Evolutionary conservation across 2,888 invertebrate species (phyloP).

Genomic region (Monochamus alternatus): DNA sequence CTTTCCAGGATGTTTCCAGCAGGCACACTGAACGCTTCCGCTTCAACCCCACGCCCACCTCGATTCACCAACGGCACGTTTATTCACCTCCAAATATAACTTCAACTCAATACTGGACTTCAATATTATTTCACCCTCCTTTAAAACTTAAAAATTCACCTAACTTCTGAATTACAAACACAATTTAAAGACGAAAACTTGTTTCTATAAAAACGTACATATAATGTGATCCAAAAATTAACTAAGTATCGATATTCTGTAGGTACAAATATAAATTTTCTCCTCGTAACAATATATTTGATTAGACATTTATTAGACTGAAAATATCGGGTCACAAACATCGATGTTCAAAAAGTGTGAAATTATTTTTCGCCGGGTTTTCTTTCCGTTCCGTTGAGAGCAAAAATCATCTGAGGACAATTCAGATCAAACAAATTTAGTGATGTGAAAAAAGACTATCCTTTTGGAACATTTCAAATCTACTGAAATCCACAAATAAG

Average conservation of each 20-base stretch:
- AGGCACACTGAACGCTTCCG: constrained; percentile 6
- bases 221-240: no score
- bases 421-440: neutral
- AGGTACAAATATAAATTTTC: no score
- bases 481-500: neutral
- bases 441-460: neutral
- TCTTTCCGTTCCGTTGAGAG: neutral
- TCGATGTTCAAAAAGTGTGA: no score
- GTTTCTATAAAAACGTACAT: neutral
- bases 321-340: no score
- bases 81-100: no score
- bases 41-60: neutral
- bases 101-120: no score
- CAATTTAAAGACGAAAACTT: neutral
- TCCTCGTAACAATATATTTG: no score
- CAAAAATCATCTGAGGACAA: neutral
- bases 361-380: no score
- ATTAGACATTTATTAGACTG: no score
- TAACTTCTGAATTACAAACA: constrained; percentile 15
- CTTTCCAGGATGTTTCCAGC: constrained; percentile 19
- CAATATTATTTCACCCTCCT: no score
- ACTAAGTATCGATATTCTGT: no score
- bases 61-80: neutral
- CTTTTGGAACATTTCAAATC: neutral
- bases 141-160: neutral